Conservation (phyloP, 92 coral and sea anemone species). For the Pocillopora grandis region DNA sequence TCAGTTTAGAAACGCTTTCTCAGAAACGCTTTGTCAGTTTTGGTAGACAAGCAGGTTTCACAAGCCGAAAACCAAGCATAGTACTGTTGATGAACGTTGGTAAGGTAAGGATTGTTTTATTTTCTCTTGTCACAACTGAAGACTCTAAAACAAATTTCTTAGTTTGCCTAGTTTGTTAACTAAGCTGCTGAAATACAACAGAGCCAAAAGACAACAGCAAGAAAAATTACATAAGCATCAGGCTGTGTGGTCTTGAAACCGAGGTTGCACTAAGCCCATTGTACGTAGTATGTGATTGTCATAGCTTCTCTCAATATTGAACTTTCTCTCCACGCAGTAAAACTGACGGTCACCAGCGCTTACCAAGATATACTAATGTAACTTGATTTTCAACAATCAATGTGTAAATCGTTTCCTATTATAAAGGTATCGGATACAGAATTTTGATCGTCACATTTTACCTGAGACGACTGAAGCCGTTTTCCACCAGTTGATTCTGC, state of each 20-base stretch:
- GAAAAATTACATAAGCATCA: neutral
- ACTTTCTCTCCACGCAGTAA: slow-evolving; percentile 4
- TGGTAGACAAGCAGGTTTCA: neutral
- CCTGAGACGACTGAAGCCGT: neutral
- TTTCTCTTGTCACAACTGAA: neutral
- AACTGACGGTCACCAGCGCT: neutral
- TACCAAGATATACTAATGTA: neutral
- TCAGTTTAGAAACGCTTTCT: neutral
- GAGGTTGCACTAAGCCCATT: slow-evolving; percentile 24
- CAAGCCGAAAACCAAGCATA: neutral
- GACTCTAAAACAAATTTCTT: slow-evolving; percentile 4
- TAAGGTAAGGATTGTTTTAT: slow-evolving; percentile 1
- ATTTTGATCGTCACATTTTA: neutral
- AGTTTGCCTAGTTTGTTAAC: neutral
- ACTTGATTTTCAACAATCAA: neutral
- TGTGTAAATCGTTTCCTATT: neutral
- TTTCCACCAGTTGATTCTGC: too few relatives aligned
- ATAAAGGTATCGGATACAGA: neutral
- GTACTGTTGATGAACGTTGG: neutral
- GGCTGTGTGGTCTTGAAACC: slow-evolving; percentile 23
- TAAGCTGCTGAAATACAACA: neutral
- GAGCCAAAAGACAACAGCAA: neutral
- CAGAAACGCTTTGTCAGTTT: neutral
- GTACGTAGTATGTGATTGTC: slow-evolving; percentile 17
- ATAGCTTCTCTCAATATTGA: slow-evolving; percentile 3